Evolutionary conservation across 2,888 invertebrate genomes (phyloP), one percentile per base, ranked within the genome.

Genomic region (Brassicogethes aeneus): DNA sequence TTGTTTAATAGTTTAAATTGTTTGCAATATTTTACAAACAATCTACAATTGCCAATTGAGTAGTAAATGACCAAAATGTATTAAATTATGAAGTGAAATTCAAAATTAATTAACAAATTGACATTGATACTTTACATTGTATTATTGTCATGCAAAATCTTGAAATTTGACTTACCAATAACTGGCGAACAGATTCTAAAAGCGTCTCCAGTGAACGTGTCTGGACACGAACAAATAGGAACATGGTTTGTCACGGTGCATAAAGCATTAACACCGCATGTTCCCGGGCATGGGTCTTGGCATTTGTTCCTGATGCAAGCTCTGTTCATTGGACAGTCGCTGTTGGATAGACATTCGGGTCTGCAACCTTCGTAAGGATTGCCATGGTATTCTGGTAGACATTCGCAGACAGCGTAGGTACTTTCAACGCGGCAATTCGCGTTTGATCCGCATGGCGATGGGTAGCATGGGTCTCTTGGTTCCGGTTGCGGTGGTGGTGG

Each of bases 301-400:
- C 92, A 93, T 59, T 85, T 85, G 49, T 85, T 87, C 38, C 80
- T 78, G 53, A 86, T 82, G 59, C 91, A 92, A 2, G 88, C 82
- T 49, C 80, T 80, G 49, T 86, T 79, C 50, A 84, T 79, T 0
- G 87, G 75, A 65, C 92, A 93, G 54, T 91, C 91, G 0, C 85
- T 81, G 60, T 90, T 91, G 23, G 83, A 79, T 2, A 91, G 70
- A 63, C 92, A 92, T 66, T 91, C 91, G 0, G 90, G 90, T 49
- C 84, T 74, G 58, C 85, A 85, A 33, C 77, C 78, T 46, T 81
- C 77, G 60, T 85, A 82, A 0, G 86, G 85, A 64, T 85, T 84
- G 15, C 87, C 86, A 47, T 77, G 77, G 52, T 84, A 79, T 42
- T 82, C 82, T 17, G 77, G 74, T 41, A 80, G 69, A 64, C 88